A percentile compares a stretch with the other conserved stretches of the same genome.
These are phyloP conservation scores for Smutsia gigantea DNA, from an alignment of 2,797 vertebrate genomes.

Conservation along the genomic window DNA sequence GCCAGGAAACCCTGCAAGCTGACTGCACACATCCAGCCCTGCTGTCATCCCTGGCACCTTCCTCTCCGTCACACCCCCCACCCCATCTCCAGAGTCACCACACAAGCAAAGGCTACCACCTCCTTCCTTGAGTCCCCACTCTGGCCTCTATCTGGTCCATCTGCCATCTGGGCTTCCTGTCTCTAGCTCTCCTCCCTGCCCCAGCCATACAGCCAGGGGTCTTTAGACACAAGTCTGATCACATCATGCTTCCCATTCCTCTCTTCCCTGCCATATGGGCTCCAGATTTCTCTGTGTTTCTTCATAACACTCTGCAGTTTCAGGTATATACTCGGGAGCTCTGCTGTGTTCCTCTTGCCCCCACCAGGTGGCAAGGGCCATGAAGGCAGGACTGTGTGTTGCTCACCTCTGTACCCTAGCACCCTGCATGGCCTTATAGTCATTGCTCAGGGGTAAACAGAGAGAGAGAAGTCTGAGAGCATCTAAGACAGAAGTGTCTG, in stretches of 20 bases:
- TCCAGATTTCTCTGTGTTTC: neutral
- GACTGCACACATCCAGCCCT: neutral
- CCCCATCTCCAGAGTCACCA: neutral
- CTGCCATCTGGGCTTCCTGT: neutral
- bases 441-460: neutral
- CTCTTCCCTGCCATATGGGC: neutral
- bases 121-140: neutral
- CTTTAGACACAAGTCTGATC: neutral
- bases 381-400: neutral
- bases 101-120: neutral
- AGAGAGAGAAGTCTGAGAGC: neutral
- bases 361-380: neutral
- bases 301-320: neutral
- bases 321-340: accelerated
- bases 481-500: neutral
- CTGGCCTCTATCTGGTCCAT: neutral
- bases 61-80: neutral
- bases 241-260: accelerated
- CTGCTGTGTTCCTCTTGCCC: neutral
- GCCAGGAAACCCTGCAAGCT: neutral
- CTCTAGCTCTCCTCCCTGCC: too few relatives aligned
- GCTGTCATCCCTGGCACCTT: neutral
- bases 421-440: neutral
- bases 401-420: neutral
- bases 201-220: neutral